These are phyloP conservation scores for Micrasema longulum DNA, from an alignment of 1,140 invertebrate genomes.

Conservation along the genomic window DNA sequence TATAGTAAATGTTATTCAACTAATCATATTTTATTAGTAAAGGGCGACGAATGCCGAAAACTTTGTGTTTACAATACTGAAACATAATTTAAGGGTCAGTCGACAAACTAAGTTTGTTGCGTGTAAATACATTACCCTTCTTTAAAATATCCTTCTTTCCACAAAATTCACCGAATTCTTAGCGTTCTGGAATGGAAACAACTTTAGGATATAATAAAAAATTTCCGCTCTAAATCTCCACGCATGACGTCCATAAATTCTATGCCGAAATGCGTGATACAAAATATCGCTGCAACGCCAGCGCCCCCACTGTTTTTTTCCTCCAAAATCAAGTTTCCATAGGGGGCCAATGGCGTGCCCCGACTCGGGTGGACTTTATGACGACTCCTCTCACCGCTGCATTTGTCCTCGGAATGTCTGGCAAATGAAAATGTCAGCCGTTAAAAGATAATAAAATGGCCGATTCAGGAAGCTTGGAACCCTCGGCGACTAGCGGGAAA, in stretches of 20 bases:
- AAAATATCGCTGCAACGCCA: constrained; percentile 6
- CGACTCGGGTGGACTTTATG: constrained; percentile 33
- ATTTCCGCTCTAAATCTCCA: constrained; percentile 21
- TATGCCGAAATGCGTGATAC: constrained; percentile 20
- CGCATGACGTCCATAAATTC: constrained; percentile 29
- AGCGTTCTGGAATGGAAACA: constrained; percentile 9
- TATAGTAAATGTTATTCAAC: too few species aligned
- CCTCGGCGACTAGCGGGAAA: constrained; percentile 9
- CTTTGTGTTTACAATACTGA: too few species aligned
- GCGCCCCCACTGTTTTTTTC: too few species aligned
- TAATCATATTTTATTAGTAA: too few species aligned
- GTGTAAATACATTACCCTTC: too few species aligned
- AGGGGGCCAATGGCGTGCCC: too few species aligned
- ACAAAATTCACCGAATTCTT: background rate
- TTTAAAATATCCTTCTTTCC: too few species aligned
- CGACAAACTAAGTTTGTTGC: too few species aligned
- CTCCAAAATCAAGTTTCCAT: too few species aligned
- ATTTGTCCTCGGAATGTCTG: constrained; percentile 34
- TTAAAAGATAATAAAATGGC: constrained; percentile 50
- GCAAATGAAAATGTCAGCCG: constrained; percentile 51
- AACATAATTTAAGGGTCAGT: too few species aligned
- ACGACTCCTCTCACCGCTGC: constrained; percentile 27
- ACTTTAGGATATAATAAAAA: constrained; percentile 37
- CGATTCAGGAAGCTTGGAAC: constrained; percentile 18
- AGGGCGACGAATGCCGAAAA: too few species aligned